A percentile compares a stretch with the other conserved stretches of the same genome.
These are phyloP conservation scores for Thumatha senex DNA, from an alignment of 2,888 invertebrate genomes.

Conservation along the genomic window DNA sequence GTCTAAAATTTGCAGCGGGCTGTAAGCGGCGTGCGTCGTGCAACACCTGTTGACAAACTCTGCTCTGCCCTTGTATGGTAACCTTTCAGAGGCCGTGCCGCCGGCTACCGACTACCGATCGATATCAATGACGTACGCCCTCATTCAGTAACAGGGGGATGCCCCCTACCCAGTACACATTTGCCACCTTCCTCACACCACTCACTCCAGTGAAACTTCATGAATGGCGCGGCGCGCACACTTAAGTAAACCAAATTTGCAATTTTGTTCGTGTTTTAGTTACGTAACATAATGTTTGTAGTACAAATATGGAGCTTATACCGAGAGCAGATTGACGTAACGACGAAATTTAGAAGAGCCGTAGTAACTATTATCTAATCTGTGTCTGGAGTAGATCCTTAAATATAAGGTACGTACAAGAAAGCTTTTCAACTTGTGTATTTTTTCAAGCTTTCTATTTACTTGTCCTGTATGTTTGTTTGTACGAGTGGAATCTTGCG, in stretches of 20 bases:
- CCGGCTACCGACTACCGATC: conserved; percentile 51
- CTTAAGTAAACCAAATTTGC: conserved; percentile 48
- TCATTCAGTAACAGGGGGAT: conserved; percentile 78
- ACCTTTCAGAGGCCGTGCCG: conserved; percentile 54
- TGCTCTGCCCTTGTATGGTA: conserved; percentile 71
- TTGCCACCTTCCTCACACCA: conserved; percentile 46
- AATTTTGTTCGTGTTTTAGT: conserved; percentile 32
- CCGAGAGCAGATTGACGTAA: too few species aligned
- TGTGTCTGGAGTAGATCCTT: too few species aligned
- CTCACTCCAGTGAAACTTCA: conserved; percentile 53
- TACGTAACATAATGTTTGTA: conserved; percentile 23
- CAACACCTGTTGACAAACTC: conserved; percentile 71
- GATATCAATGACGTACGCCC: conserved; percentile 78
- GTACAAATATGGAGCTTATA: neutral
- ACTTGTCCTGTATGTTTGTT: too few species aligned
- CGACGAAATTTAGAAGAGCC: too few species aligned
- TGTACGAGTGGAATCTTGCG: too few species aligned
- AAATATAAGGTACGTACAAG: too few species aligned
- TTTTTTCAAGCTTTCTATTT: too few species aligned
- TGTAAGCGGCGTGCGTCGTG: conserved; percentile 60
- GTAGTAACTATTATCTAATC: too few species aligned
- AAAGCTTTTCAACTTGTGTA: too few species aligned
- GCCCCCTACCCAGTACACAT: conserved; percentile 43
- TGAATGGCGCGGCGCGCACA: conserved; percentile 60
- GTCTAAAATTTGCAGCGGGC: conserved; percentile 58